Evolutionary conservation across 2,113 vertebrate species (phyloP).

Genomic region (Sphyrna mokarran): DNA sequence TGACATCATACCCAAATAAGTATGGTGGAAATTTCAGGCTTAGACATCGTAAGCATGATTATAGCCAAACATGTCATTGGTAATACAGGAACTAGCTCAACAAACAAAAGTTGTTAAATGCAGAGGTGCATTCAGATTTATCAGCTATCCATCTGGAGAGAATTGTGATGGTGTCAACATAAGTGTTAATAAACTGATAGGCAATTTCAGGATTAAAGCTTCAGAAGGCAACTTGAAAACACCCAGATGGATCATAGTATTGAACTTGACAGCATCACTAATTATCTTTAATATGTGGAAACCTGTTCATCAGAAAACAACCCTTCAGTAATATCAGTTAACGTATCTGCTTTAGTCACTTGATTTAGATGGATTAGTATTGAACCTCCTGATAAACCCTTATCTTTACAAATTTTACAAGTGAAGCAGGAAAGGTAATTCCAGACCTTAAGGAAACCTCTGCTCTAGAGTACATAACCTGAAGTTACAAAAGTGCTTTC

Average conservation of each 20-base stretch:
- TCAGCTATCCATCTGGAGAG: neutral
- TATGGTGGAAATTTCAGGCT: neutral
- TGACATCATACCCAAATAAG: neutral
- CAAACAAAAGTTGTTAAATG: neutral
- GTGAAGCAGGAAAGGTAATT: neutral
- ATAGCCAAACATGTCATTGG: neutral
- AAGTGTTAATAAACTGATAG: neutral
- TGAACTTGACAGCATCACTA: neutral
- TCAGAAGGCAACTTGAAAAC: neutral
- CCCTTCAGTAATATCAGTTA: neutral
- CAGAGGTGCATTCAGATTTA: neutral
- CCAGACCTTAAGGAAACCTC: neutral
- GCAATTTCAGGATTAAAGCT: neutral
- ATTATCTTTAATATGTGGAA: neutral
- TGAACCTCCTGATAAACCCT: neutral
- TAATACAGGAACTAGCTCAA: neutral
- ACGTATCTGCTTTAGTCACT: neutral
- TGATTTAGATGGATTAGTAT: neutral
- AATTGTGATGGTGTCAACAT: neutral
- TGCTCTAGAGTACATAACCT: neutral
- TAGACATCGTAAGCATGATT: neutral
- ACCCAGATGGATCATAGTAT: neutral
- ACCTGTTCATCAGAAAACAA: neutral
- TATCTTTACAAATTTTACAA: neutral
- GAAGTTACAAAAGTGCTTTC: slow-evolving; percentile 6